These are phyloP conservation scores for Epizoanthus fatuus DNA, from an alignment of 92 coral and sea anemone species.

Conservation along the genomic window DNA sequence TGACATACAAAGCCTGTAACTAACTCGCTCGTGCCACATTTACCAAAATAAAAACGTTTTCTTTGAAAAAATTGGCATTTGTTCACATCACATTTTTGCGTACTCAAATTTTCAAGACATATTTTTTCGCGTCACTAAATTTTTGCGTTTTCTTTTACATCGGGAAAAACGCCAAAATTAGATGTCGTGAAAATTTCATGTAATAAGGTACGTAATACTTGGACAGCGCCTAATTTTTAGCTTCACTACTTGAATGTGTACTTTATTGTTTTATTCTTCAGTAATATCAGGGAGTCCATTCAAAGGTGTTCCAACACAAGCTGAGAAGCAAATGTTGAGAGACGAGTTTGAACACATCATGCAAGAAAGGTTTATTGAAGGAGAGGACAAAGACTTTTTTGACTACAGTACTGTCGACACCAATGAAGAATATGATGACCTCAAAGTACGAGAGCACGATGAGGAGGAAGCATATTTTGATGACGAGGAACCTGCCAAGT, in stretches of 20 bases:
- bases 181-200: no score
- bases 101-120: no score
- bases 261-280: slow-evolving; percentile 11
- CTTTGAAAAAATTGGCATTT: no score
- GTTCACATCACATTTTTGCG: no score
- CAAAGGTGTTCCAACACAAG: slow-evolving; percentile 83
- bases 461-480: slow-evolving; percentile 97
- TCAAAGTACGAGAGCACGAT: slow-evolving; percentile 79
- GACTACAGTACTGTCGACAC: slow-evolving; percentile 90
- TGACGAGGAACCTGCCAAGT: slow-evolving; percentile 67
- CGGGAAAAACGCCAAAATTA: no score
- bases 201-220: no score
- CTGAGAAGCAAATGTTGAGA: slow-evolving; percentile 83
- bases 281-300: slow-evolving; percentile 79
- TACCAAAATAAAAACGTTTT: no score
- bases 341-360: slow-evolving; percentile 90
- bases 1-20: no score
- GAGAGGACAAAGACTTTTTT: slow-evolving; percentile 90
- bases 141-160: no score
- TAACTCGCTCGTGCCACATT: no score
- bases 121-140: no score
- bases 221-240: not conserved
- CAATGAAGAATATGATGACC: slow-evolving; percentile 93
- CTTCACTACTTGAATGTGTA: not conserved
- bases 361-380: slow-evolving; percentile 91